Percentiles rank a stretch among this genome's conserved stretches.
Conservation (phyloP, 2,888 invertebrate genomes). For the Hofmannophila pseudospretella region DNA sequence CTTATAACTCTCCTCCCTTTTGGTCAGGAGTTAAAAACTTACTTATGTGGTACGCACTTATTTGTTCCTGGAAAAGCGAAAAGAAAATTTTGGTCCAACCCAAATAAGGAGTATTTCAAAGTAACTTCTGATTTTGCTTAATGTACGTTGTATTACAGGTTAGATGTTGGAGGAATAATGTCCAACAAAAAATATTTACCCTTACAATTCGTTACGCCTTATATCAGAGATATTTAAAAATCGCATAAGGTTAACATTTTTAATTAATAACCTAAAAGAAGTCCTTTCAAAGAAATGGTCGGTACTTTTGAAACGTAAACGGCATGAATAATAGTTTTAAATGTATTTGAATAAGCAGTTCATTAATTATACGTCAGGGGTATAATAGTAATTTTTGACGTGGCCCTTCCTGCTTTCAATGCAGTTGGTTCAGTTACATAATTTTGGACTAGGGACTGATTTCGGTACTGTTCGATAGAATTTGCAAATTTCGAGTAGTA, state of each 20-base stretch:
- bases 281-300: slow-evolving; percentile 67
- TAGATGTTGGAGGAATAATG: background rate
- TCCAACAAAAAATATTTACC: slow-evolving; percentile 46
- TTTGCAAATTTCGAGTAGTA: background rate
- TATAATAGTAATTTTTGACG: slow-evolving; percentile 76
- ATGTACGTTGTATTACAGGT: no score
- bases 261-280: slow-evolving; percentile 63
- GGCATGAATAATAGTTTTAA: slow-evolving; percentile 77
- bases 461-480: slow-evolving; percentile 15
- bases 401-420: slow-evolving; percentile 73
- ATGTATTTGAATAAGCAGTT: slow-evolving; percentile 77
- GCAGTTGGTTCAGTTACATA: slow-evolving; percentile 64
- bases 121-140: no score
- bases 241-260: slow-evolving; percentile 53
- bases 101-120: no score
- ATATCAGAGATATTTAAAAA: slow-evolving; percentile 43
- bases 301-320: slow-evolving; percentile 73
- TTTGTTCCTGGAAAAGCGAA: no score
- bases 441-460: slow-evolving; percentile 46
- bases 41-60: no score
- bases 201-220: slow-evolving; percentile 41
- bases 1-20: no score
- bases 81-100: no score
- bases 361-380: slow-evolving; percentile 69
- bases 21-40: no score